Evolutionary conservation across 2,113 vertebrate genomes (phyloP).

Genomic region (Terrapene triunguis): DNA sequence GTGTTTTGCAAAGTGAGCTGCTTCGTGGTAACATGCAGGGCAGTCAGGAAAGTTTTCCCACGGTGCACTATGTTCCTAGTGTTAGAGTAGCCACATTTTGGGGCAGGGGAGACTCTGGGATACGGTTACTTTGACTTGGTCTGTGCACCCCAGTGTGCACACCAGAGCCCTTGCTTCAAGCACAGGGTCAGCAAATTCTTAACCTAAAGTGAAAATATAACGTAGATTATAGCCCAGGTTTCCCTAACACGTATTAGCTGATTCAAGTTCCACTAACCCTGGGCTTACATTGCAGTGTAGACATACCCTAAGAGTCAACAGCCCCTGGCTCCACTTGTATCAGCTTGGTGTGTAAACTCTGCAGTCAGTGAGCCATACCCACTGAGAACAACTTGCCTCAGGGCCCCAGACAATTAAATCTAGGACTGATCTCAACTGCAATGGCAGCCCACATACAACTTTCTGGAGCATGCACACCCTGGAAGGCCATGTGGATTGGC

Average conservation of each 20-base stretch:
- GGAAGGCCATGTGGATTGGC: too few species aligned
- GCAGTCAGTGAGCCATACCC: too few species aligned
- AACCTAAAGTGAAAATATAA: too few species aligned
- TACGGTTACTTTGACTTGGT: not conserved
- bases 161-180: not conserved
- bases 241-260: too few species aligned
- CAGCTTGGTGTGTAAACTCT: not conserved
- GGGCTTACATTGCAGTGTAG: too few species aligned
- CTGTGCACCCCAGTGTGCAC: not conserved
- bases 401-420: too few species aligned
- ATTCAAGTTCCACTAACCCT: too few species aligned
- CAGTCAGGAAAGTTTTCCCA: not conserved
- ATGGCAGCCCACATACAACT: too few species aligned
- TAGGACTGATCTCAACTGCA: too few species aligned
- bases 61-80: not conserved
- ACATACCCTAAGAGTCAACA: not conserved
- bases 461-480: not conserved
- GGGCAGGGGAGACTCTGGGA: not conserved
- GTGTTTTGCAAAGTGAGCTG: not conserved
- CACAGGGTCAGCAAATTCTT: too few species aligned
- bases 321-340: not conserved
- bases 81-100: not conserved
- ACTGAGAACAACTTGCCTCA: too few species aligned
- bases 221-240: too few species aligned
- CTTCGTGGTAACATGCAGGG: not conserved